phyloP scores from a whole-genome alignment of 2,888 invertebrate genomes.

The Morpho achilles region DNA sequence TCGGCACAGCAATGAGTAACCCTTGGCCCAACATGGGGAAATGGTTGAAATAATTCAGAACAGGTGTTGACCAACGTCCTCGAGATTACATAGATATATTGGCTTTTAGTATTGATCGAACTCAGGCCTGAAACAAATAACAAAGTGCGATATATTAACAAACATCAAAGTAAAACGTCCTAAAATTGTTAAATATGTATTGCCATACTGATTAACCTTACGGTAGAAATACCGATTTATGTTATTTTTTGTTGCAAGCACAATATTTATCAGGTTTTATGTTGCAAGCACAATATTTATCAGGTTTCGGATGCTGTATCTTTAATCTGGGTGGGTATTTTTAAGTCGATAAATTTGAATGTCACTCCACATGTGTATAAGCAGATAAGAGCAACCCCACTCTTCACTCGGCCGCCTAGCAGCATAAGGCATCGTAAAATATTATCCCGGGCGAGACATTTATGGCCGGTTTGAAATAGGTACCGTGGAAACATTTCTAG shows the following conservation, averaged over 20 bases:
- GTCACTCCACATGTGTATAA: constrained; percentile 68
- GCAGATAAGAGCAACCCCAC: constrained; percentile 55
- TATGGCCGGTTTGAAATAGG: constrained; percentile 67
- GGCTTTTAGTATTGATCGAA: no score
- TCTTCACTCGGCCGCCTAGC: constrained; percentile 53
- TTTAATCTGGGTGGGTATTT: constrained; percentile 73
- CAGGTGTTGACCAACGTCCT: no score
- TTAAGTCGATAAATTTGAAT: constrained; percentile 76
- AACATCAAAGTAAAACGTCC: background rate
- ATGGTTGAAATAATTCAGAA: no score
- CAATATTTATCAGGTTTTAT: constrained; percentile 26
- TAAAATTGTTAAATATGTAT: background rate
- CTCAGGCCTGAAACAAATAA: no score
- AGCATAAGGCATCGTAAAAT: constrained; percentile 68
- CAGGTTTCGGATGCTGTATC: constrained; percentile 46
- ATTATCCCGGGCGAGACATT: constrained; percentile 74
- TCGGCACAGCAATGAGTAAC: no score
- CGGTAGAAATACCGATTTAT: background rate
- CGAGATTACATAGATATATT: no score
- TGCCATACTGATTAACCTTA: background rate
- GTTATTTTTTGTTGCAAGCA: constrained; percentile 7
- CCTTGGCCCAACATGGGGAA: no score
- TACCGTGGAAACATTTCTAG: constrained; percentile 61
- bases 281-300: constrained; percentile 18
- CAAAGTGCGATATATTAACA: no score